Base-by-base conservation (phyloP, 2,797 vertebrate species). In the Varecia variegata region DNA sequence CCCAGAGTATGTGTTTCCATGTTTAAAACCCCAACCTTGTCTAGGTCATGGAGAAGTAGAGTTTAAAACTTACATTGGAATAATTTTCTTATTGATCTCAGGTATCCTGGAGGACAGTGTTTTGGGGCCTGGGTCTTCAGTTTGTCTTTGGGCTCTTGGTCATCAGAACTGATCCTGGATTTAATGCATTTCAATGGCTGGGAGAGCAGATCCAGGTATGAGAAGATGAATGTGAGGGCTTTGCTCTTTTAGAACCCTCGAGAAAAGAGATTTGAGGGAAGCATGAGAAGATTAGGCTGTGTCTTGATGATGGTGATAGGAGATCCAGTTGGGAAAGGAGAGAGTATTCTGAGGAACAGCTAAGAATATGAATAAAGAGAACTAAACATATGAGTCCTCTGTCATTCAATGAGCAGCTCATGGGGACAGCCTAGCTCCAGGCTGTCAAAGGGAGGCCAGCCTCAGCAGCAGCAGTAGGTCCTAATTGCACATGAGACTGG, bases 41-140 rank as follows among this genome's bases (percentile, higher is more conserved):
- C 62, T 27, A 76, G 62, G 32, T 65, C 50, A 56, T 30, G n/a
- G 8, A 7, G 52, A 58, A 62, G 7, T 5, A 79, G 50, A 38
- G 25, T 92, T 89, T 87, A 73, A 54, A 85, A 87, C 25, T 95
- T 0, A 92, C 40, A 27, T 50, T 81, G 58, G 62, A 88, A 30
- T 89, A 0, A 0, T 92, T 95, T 90, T 97, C 52, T 94, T 95
- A 11, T 97, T 95, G 91, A 40, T 97, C 38, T 40, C 93, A 99
- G 99, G 99, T 99, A 67, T 96, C 98, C 95, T 99, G 99, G 99
- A 99, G 99, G 93, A 98, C 99, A 0, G 99, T 99, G 74, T 98
- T 99, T 97, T 99, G 99, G 99, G 99, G 99, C 35, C 98, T 99
- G 10, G 99, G 99, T 50, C 85, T 99, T 96, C 98, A 99, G 97